Base-by-base conservation (phyloP, 1,140 invertebrate species). In the Steinernema khuongi region DNA sequence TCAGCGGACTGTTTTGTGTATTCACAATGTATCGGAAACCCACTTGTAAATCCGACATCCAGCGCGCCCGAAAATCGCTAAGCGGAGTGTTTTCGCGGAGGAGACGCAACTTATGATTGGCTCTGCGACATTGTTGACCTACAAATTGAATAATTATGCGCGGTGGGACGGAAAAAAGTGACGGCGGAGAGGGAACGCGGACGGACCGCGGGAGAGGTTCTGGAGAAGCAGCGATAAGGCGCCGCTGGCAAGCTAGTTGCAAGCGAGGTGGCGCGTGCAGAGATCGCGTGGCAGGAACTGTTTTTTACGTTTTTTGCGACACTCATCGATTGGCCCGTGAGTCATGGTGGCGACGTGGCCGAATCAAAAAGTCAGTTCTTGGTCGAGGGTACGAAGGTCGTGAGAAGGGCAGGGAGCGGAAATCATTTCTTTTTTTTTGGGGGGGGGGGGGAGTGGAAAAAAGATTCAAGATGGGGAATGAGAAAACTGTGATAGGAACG, bases 61-160 rank as follows among this genome's bases (percentile, higher is more conserved):
- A 14, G 50, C 50, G 50, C 50, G 22, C 11, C 19, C 50, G 7
- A 22, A 60, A 60, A 60, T 22, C 50, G 50, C 50, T n/a, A 60
- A 60, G 26, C 26, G 50, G 50, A 60, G 50, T 26, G 50, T 60
- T 60, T 60, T 60, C 7, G 50, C 4, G 26, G 7, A 22, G 7
- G 50, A 60, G 50, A 26, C 50, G 50, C 50, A 60, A 60, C 50
- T 60, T 60, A 60, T 60, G 26, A 60, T 60, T 60, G 50, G 50
- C 50, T 60, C 11, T 60, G 50, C 50, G 50, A 60, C 50, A 60
- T 60, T 60, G 50, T 60, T 60, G 50, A 60, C 50, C 50, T 60
- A 60, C 50, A 60, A 60, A 60, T 60, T 60, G 50, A 60, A 60
- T 60, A 60, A 60, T 60, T 60, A 60, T 22, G 50, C 50, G 50